Conservation (phyloP, 2,888 invertebrate genomes). For the Aphidius colemani region DNA sequence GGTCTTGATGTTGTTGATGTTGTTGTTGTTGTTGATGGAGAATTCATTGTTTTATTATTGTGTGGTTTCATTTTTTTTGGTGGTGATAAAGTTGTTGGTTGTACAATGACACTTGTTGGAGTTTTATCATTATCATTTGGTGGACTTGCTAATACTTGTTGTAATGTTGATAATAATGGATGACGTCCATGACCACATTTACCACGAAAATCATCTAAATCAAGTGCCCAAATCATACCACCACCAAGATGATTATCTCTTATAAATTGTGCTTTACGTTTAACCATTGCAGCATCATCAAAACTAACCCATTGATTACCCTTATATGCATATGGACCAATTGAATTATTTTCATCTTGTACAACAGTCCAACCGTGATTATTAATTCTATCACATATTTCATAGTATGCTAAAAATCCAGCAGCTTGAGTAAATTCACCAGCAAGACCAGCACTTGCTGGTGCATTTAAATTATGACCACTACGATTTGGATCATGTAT, state of each 20-base stretch:
- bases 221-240: slow-evolving; percentile 90
- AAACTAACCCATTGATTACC: slow-evolving; percentile 91
- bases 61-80: slow-evolving; percentile 21
- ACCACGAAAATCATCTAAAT: slow-evolving; percentile 81
- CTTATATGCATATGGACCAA: slow-evolving; percentile 88
- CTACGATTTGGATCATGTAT: slow-evolving; percentile 51
- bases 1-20: slow-evolving; percentile 25
- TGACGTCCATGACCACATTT: slow-evolving; percentile 80
- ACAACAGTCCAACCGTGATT: slow-evolving; percentile 81
- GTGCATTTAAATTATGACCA: slow-evolving; percentile 70
- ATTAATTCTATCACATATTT: slow-evolving; percentile 84
- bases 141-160: slow-evolving; percentile 69
- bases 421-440: slow-evolving; percentile 86
- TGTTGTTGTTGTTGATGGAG: slow-evolving; percentile 22
- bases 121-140: slow-evolving; percentile 46
- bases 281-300: slow-evolving; percentile 81
- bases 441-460: slow-evolving; percentile 77
- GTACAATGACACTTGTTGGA: slow-evolving; percentile 38
- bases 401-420: slow-evolving; percentile 87
- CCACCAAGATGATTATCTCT: slow-evolving; percentile 79
- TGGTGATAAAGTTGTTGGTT: slow-evolving; percentile 46
- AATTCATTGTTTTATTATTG: too few relatives aligned
- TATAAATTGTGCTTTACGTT: slow-evolving; percentile 78
- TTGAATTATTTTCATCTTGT: slow-evolving; percentile 74
- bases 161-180: slow-evolving; percentile 79